Percentiles rank a stretch among this genome's conserved stretches.
phyloP scores from a whole-genome alignment of 2,888 invertebrate species.

The Silvanus unidentatus region DNA sequence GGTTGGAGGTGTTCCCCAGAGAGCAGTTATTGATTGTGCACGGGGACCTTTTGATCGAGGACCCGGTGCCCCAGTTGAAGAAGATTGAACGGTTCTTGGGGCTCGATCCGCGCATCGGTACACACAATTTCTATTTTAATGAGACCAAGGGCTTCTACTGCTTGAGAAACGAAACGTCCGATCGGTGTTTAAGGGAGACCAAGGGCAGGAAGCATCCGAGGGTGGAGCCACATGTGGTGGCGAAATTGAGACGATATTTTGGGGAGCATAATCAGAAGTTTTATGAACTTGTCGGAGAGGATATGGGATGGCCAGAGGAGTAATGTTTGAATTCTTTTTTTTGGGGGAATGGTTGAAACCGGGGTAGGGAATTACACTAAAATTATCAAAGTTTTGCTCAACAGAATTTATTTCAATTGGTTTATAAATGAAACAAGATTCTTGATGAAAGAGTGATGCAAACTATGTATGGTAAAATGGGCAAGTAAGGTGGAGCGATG shows the following conservation, averaged over 20 bases:
- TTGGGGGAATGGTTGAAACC: no score
- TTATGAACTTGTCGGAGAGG: conserved; percentile 87
- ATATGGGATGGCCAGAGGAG: conserved; percentile 91
- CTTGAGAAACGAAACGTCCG: conserved; percentile 73
- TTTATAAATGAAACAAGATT: no score
- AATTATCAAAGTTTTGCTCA: no score
- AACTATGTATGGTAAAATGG: no score
- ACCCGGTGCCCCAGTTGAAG: conserved; percentile 81
- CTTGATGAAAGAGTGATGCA: no score
- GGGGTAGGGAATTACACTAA: no score
- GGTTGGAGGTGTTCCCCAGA: conserved; percentile 89
- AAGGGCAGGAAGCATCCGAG: conserved; percentile 79
- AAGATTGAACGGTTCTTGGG: conserved; percentile 84
- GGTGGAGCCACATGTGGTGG: conserved; percentile 73
- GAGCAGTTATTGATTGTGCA: conserved; percentile 92
- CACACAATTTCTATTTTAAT: conserved; percentile 93
- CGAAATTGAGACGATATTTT: conserved; percentile 78
- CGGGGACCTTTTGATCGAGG: conserved; percentile 85
- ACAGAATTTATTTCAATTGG: no score
- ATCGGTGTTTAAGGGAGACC: conserved; percentile 79
- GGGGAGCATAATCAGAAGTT: conserved; percentile 87
- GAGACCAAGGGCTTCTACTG: conserved; percentile 96
- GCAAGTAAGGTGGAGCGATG: no score
- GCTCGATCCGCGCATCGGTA: conserved; percentile 61
- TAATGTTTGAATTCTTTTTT: conserved; percentile 40